These are phyloP conservation scores for Trachelus iudaicus DNA, from an alignment of 2,888 invertebrate species.

Conservation along the genomic window DNA sequence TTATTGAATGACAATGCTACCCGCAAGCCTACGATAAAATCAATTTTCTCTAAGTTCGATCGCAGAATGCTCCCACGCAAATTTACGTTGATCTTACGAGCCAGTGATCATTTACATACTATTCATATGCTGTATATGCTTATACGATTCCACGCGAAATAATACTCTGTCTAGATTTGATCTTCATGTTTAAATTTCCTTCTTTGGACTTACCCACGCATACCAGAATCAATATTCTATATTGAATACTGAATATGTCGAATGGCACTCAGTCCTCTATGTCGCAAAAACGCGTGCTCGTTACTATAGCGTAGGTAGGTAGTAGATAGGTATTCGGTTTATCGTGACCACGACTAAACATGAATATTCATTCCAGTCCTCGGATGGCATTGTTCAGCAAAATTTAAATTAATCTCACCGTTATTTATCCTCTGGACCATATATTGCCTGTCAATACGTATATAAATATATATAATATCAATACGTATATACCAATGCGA, in stretches of 20 bases:
- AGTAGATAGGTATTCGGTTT: not conserved
- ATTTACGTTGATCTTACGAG: not conserved
- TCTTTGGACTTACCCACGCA: not conserved
- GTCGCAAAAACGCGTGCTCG: not conserved
- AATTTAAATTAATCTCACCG: not conserved
- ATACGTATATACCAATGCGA: not conserved
- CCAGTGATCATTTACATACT: not conserved
- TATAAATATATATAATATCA: not conserved
- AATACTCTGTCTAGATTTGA: not conserved
- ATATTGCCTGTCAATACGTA: not conserved
- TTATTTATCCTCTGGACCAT: not conserved
- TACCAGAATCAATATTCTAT: not conserved
- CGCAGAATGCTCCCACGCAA: not conserved
- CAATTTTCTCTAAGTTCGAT: conserved; percentile 6
- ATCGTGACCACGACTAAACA: not conserved
- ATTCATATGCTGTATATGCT: not conserved
- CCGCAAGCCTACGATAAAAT: conserved; percentile 28
- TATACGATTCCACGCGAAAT: not conserved
- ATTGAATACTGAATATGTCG: not conserved
- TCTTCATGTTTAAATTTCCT: not conserved
- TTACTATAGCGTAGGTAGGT: not conserved
- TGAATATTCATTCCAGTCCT: not conserved
- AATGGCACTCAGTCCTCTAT: not conserved
- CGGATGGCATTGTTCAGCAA: not conserved
- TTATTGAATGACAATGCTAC: conserved; percentile 37